Percentiles rank a stretch among this genome's conserved stretches.
Evolutionary conservation across 2,113 vertebrate species (phyloP).

Genomic region (Vidua chalybeata): DNA sequence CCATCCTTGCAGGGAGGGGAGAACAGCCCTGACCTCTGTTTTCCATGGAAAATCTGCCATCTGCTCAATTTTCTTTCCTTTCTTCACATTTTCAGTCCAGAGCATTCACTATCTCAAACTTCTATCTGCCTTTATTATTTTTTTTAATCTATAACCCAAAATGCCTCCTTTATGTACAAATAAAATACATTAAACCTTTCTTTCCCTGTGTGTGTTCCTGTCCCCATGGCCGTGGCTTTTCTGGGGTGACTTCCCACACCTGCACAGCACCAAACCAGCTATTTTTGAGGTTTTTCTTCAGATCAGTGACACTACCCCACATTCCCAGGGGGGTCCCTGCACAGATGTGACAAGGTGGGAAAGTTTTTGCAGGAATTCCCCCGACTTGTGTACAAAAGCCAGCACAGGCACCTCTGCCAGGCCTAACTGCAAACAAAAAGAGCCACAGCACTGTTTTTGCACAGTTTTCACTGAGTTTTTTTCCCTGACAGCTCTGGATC

Average conservation of each 20-base stretch:
- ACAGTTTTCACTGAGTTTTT: not conserved
- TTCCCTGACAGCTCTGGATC: not conserved
- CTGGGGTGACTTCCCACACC: not conserved
- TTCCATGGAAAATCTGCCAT: not conserved
- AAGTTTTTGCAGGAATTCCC: not conserved
- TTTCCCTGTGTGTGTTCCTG: not conserved
- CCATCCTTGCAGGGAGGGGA: not conserved
- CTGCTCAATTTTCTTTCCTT: not conserved
- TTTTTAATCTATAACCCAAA: not conserved
- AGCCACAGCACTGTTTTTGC: not conserved
- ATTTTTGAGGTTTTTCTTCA: not conserved
- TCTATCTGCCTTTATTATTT: not conserved
- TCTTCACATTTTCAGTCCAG: not conserved
- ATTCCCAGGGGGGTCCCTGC: not conserved
- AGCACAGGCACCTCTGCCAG: rapidly evolving
- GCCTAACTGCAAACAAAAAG: not conserved
- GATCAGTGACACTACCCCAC: not conserved
- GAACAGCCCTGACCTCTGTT: not conserved
- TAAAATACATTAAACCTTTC: not conserved
- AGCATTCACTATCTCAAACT: not conserved
- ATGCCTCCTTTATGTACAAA: not conserved
- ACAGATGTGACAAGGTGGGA: not conserved
- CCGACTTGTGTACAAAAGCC: rapidly evolving
- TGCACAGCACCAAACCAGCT: not conserved
- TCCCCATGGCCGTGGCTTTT: not conserved